Conservation (phyloP, 2,797 vertebrate species). For the Paramormyrops hopkinsi region DNA sequence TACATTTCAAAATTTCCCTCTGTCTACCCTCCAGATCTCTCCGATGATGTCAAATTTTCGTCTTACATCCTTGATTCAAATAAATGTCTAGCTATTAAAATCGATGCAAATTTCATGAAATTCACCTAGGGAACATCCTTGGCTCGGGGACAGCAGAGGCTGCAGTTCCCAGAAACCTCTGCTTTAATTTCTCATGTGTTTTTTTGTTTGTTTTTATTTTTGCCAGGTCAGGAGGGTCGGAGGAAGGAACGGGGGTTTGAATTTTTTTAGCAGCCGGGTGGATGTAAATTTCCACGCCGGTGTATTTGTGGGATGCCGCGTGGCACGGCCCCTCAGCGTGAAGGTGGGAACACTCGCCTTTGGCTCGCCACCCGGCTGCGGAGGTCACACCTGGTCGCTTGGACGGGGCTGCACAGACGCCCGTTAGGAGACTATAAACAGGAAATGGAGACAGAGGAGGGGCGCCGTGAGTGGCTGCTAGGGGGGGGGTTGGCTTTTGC, state of each 20-base stretch:
- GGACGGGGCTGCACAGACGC: neutral
- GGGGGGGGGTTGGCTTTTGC: neutral
- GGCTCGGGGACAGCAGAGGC: neutral
- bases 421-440: slow-evolving; percentile 10
- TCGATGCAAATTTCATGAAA: neutral
- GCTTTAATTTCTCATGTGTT: neutral
- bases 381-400: slow-evolving; percentile 15
- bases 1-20: neutral
- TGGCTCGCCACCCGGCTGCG: neutral
- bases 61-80: neutral
- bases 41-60: neutral
- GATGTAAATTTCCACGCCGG: neutral
- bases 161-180: neutral
- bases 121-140: neutral
- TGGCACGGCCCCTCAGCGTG: neutral
- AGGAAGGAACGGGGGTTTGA: neutral
- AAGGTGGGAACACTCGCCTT: neutral
- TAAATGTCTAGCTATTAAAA: neutral
- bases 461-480: neutral
- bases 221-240: neutral
- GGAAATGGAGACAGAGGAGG: neutral
- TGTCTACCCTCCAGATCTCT: neutral
- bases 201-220: neutral
- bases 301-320: neutral
- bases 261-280: neutral